phyloP scores from a whole-genome alignment of 2,888 invertebrate genomes.

The Orthonychiurus folsomi region DNA sequence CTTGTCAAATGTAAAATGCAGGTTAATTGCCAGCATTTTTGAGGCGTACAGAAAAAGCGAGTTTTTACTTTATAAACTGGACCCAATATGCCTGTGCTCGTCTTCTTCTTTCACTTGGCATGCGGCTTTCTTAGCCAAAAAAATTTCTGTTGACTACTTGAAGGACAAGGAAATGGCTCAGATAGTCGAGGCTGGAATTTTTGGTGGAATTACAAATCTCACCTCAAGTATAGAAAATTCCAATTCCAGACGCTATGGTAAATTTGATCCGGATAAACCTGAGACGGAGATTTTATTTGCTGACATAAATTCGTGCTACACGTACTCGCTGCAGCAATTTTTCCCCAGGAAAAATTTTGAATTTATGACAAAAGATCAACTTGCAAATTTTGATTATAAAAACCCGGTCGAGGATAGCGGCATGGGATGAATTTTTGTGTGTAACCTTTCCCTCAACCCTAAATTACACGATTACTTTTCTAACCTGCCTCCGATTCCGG shows the following conservation, averaged over 20 bases:
- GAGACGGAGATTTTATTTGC: background rate
- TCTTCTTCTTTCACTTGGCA: background rate
- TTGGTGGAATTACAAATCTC: background rate
- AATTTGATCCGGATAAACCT: background rate
- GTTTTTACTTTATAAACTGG: background rate
- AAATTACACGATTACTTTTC: background rate
- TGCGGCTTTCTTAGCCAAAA: background rate
- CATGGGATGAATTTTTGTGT: background rate
- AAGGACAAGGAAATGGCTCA: background rate
- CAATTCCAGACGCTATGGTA: background rate
- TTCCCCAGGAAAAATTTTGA: background rate
- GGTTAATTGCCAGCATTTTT: background rate
- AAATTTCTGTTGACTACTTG: no score
- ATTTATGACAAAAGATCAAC: background rate
- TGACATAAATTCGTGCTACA: background rate
- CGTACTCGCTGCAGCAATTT: background rate
- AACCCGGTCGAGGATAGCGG: background rate
- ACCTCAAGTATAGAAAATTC: background rate
- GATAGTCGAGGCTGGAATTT: background rate
- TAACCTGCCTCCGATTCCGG: background rate
- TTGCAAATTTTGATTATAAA: background rate
- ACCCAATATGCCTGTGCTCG: background rate
- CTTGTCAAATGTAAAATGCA: background rate
- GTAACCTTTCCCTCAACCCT: background rate
- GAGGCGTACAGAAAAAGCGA: background rate